Percentiles rank a stretch among this genome's conserved stretches.
phyloP scores from a whole-genome alignment of 1,140 invertebrate genomes.

The Branchinecta lindahli region DNA sequence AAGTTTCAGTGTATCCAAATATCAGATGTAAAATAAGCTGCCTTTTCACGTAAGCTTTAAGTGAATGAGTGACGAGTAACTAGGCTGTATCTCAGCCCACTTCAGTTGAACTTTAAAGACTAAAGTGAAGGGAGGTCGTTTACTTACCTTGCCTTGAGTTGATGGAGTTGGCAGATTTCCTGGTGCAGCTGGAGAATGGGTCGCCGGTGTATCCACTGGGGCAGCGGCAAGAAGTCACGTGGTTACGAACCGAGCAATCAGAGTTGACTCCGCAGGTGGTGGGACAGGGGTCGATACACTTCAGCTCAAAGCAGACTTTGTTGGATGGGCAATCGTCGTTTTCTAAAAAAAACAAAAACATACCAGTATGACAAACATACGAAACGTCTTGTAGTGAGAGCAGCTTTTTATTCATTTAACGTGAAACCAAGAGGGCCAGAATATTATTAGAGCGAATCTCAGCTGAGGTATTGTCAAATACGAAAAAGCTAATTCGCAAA shows the following conservation, averaged over 20 bases:
- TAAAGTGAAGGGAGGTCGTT: too few relatives aligned
- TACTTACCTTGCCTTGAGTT: not conserved
- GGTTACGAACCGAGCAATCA: constrained; percentile 33
- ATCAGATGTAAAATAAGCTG: too few relatives aligned
- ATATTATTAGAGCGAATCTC: too few relatives aligned
- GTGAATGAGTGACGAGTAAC: too few relatives aligned
- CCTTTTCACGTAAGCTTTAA: too few relatives aligned
- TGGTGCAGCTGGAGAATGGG: constrained; percentile 39
- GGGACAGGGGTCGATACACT: constrained; percentile 33
- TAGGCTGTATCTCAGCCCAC: too few relatives aligned
- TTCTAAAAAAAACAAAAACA: constrained; percentile 25
- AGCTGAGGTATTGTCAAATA: too few relatives aligned
- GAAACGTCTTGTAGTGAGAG: not conserved
- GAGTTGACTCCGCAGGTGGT: constrained; percentile 33
- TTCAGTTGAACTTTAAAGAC: too few relatives aligned
- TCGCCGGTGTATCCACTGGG: constrained; percentile 36
- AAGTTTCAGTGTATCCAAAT: too few relatives aligned
- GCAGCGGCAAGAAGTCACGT: constrained; percentile 30
- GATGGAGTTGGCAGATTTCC: constrained; percentile 19
- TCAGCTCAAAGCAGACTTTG: constrained; percentile 34
- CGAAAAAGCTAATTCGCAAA: too few relatives aligned
- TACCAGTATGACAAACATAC: constrained; percentile 16
- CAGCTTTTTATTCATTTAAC: too few relatives aligned
- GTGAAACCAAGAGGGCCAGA: too few relatives aligned
- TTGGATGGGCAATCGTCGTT: constrained; percentile 33